Percentiles rank a stretch among this genome's conserved stretches.
Evolutionary conservation across 2,797 vertebrate species (phyloP).

Genomic region (Sorex maritimensis): DNA sequence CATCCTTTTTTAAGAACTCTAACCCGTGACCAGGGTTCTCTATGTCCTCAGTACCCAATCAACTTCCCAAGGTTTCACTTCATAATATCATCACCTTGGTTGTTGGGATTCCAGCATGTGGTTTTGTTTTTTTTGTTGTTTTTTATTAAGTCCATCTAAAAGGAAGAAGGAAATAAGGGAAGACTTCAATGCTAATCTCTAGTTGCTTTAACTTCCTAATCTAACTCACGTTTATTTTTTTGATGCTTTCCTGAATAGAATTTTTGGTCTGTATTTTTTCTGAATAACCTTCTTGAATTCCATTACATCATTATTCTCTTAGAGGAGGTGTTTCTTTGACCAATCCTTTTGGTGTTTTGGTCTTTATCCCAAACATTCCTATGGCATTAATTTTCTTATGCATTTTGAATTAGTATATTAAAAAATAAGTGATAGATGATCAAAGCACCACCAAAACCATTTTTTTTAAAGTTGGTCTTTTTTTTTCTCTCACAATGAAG

Average conservation of each 20-base stretch:
- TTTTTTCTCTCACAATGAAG: slow-evolving; percentile 35
- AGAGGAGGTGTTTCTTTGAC: slow-evolving; percentile 24
- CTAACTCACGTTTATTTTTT: slow-evolving; percentile 27
- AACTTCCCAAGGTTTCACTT: no score
- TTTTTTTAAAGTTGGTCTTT: neutral
- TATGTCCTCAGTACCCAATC: no score
- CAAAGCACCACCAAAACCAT: neutral
- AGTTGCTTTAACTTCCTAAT: slow-evolving; percentile 21
- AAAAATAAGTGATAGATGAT: no score
- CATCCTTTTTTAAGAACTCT: no score
- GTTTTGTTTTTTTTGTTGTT: no score
- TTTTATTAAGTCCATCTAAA: neutral
- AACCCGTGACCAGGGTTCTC: no score
- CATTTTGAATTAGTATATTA: slow-evolving; percentile 33
- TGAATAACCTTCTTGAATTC: slow-evolving; percentile 33
- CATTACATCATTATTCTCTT: neutral
- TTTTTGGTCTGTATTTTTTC: slow-evolving; percentile 49
- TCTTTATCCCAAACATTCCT: slow-evolving; percentile 37
- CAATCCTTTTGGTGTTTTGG: neutral
- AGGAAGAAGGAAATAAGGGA: neutral
- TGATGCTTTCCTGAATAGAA: neutral
- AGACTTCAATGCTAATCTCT: neutral
- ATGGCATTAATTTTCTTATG: slow-evolving; percentile 26
- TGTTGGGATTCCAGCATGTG: no score
- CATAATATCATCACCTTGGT: no score